Evolutionary conservation across 2,888 invertebrate genomes (phyloP), one percentile per base, ranked within the genome.

Genomic region (Drosophila infuscata): DNA sequence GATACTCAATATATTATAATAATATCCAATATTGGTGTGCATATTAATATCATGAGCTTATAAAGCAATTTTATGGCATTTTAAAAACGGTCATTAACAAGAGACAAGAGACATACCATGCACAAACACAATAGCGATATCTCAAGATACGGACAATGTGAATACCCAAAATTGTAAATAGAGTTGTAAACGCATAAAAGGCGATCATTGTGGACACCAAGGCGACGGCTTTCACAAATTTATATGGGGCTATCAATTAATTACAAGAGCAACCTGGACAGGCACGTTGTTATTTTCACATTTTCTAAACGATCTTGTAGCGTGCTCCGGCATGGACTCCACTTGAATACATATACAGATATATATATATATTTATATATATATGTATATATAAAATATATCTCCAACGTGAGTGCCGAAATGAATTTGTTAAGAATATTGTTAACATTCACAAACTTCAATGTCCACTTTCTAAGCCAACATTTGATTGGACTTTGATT

Each of bases 201-300:
- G 71, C 73, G 67, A 70, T 74, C 72, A 80, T 90, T 89, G 89
- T 90, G 76, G 60, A 59, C 70, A 66, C 64, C 69, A 56, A 73
- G 88, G 88, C 89, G 91, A 84, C 49, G 77, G 90, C 88, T 90
- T 88, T 88, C 91, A 90, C 91, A 89, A 90, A 82, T 90, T 89
- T 89, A 87, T 82, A 78, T 82, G 86, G 63, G 75, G 57, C 77
- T 79, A 88, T 90, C 88, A 88, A 88, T 90, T 88, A 90, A 89
- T 90, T 87, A 89, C 73, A 70, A 57, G 79, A 73, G 56, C 70
- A 69, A 58, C 33, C 54, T 51, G 61, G 52, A 53, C 56, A 53
- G 67, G 58, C 63, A 68, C 63, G 36, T 68, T 66, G 68, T 70
- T 64, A 83, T 86, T 80, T 89, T 74, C 76, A 84, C 76, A 79